Conservation (phyloP, 2,113 vertebrate species). For the Leptocoma aspasia region DNA sequence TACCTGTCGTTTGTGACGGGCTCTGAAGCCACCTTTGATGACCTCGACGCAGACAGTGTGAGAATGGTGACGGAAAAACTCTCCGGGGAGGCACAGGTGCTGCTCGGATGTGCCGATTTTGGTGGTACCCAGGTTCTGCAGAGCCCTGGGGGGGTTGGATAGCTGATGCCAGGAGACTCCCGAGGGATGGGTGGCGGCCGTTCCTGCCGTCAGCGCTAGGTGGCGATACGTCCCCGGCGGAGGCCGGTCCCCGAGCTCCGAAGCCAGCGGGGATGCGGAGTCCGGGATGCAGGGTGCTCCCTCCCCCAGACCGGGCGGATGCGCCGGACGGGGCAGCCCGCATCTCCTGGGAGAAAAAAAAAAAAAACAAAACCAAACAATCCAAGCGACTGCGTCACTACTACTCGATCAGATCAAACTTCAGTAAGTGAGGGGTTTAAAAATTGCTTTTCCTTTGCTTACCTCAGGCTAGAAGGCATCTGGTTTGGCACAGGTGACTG, state of each 20-base stretch:
- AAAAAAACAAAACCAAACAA: not conserved
- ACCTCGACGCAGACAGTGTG: not conserved
- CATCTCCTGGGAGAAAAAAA: not conserved
- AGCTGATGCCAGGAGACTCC: rapidly evolving
- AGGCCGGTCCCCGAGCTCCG: not conserved
- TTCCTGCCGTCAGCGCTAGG: not conserved
- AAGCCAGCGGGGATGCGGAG: not conserved
- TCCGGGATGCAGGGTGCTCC: too few relatives aligned
- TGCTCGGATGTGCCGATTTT: rapidly evolving
- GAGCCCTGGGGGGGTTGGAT: rapidly evolving
- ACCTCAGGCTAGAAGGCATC: slow-evolving; percentile 31
- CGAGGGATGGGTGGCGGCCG: rapidly evolving
- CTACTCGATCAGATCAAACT: not conserved
- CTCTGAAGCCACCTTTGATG: not conserved
- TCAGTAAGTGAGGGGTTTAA: slow-evolving; percentile 5
- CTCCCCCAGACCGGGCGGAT: too few relatives aligned
- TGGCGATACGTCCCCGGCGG: not conserved
- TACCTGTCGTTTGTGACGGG: rapidly evolving
- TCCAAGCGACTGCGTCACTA: not conserved
- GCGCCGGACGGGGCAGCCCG: too few relatives aligned
- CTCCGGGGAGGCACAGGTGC: not conserved
- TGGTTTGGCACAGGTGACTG: slow-evolving; percentile 8
- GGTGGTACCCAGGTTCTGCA: not conserved
- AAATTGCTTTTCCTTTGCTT: slow-evolving; percentile 27
- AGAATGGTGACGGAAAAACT: too few relatives aligned